phyloP scores from a whole-genome alignment of 37 sponge, comb jelly and placozoan species.

The Aphrocallistes beatrix region DNA sequence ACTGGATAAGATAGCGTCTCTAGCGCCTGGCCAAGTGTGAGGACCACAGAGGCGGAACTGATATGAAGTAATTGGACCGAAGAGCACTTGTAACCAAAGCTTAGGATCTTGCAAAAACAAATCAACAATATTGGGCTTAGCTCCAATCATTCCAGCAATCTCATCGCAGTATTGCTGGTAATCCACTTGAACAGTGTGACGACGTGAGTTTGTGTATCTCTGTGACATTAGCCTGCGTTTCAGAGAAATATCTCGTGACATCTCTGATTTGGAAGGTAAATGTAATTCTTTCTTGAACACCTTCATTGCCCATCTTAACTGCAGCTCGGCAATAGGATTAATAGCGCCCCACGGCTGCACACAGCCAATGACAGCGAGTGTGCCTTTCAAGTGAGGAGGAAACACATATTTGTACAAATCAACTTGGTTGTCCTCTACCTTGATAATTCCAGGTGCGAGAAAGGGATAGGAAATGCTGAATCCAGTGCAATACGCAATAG shows the following conservation, averaged over 20 bases:
- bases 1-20: background rate
- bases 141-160: background rate
- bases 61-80: background rate
- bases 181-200: slow-evolving; percentile 6
- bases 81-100: background rate
- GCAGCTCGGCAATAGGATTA: slow-evolving; percentile 4
- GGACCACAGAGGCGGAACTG: background rate
- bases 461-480: slow-evolving; percentile 2
- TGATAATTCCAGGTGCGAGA: background rate
- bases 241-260: background rate
- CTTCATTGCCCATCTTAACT: background rate
- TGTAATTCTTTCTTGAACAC: background rate
- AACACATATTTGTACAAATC: slow-evolving; percentile 19
- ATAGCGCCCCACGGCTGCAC: slow-evolving; percentile 19
- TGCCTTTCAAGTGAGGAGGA: slow-evolving; percentile 16
- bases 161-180: background rate
- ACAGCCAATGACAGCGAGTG: background rate
- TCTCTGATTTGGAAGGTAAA: background rate
- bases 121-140: background rate
- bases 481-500: slow-evolving; percentile 18
- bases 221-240: background rate
- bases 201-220: background rate
- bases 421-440: background rate
- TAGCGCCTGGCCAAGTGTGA: background rate
- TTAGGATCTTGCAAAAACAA: background rate